phyloP scores from a whole-genome alignment of 2,888 invertebrate genomes.

The Luperina testacea region DNA sequence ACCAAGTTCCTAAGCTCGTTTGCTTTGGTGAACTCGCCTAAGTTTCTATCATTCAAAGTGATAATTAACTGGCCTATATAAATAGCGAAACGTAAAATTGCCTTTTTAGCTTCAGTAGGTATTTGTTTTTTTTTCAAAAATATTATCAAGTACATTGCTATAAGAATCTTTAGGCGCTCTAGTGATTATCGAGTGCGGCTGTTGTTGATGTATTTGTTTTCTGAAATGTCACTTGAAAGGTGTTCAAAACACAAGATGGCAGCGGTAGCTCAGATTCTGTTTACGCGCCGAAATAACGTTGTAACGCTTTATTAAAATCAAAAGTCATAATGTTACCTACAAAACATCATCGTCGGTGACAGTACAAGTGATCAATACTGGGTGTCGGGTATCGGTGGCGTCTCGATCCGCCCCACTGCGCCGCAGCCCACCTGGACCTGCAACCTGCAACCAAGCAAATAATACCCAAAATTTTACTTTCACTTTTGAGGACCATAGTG shows the following conservation, averaged over 20 bases:
- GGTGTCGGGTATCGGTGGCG: constrained; percentile 48
- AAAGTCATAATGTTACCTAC: not conserved
- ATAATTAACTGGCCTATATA: not conserved
- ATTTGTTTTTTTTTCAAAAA: not conserved
- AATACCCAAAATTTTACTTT: constrained; percentile 35
- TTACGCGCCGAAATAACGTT: too few species aligned
- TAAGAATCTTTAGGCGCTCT: not conserved
- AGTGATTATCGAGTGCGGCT: not conserved
- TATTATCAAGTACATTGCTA: too few species aligned
- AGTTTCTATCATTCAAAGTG: not conserved
- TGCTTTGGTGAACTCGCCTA: not conserved
- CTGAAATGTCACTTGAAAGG: too few species aligned
- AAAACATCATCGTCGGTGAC: not conserved
- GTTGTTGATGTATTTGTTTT: not conserved
- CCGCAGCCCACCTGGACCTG: constrained; percentile 52
- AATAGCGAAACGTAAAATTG: not conserved
- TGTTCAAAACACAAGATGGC: too few species aligned
- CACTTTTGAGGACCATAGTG: constrained; percentile 26
- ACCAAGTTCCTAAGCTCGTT: not conserved
- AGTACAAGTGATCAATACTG: constrained; percentile 42
- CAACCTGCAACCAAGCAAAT: constrained; percentile 21
- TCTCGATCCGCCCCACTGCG: constrained; percentile 10
- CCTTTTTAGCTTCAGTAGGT: not conserved
- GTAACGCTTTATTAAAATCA: not conserved
- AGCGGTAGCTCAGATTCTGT: too few species aligned